Conservation (phyloP, 2,797 vertebrate species). For the Sarcoramphus papa region DNA sequence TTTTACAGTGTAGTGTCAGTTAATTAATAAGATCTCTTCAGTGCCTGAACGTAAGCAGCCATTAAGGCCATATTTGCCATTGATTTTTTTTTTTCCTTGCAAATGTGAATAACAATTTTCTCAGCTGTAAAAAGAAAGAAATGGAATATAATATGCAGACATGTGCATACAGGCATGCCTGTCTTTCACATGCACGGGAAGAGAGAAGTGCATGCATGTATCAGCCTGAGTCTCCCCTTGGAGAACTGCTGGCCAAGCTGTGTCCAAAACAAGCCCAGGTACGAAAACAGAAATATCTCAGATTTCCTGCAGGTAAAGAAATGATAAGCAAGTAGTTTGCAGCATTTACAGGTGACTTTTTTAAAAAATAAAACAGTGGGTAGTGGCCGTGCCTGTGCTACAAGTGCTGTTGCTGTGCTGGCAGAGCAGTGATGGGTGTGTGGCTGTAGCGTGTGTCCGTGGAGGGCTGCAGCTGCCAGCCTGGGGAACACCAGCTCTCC, state of each 20-base stretch:
- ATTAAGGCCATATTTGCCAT: background rate
- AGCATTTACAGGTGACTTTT: conserved; percentile 27
- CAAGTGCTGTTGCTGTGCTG: background rate
- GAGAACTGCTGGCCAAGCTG: background rate
- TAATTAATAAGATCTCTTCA: conserved; percentile 43
- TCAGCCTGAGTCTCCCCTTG: background rate
- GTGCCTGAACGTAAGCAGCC: background rate
- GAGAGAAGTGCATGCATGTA: background rate
- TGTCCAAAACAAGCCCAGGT: background rate
- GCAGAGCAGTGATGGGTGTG: background rate
- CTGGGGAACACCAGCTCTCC: background rate
- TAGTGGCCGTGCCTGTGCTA: background rate
- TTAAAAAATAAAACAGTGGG: conserved; percentile 18
- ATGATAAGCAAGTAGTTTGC: background rate
- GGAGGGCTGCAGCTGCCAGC: background rate
- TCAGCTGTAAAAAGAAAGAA: background rate
- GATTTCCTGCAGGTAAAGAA: background rate
- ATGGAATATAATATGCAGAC: background rate
- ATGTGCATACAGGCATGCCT: background rate
- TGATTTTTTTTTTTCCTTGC: background rate
- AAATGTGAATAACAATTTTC: conserved; percentile 23
- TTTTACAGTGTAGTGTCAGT: background rate
- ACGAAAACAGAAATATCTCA: background rate
- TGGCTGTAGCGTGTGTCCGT: background rate
- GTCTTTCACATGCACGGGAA: background rate